Percentiles rank a stretch among this genome's conserved stretches.
Evolutionary conservation across 2,888 invertebrate genomes (phyloP).

Genomic region (Rapana venosa): DNA sequence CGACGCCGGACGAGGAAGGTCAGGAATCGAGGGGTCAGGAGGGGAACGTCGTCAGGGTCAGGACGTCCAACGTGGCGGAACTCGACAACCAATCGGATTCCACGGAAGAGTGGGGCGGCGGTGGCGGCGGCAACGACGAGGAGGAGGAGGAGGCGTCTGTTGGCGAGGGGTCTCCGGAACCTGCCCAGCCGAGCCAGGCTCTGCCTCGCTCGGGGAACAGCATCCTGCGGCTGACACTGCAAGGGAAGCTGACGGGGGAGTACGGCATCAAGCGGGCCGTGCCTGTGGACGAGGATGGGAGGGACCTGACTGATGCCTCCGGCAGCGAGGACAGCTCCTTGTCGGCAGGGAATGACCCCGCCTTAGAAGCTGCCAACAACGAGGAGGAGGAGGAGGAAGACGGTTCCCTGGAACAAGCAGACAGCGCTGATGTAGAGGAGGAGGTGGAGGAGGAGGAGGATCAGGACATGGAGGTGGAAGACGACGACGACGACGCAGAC

Average conservation of each 20-base stretch:
- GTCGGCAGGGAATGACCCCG: neutral
- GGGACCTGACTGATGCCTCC: neutral
- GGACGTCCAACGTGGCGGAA: slow-evolving; percentile 21
- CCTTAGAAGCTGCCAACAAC: neutral
- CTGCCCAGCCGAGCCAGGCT: neutral
- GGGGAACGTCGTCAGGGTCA: slow-evolving; percentile 25
- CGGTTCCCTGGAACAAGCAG: too few relatives aligned
- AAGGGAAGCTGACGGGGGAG: slow-evolving; percentile 35
- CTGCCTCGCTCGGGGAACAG: neutral
- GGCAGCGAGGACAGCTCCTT: neutral
- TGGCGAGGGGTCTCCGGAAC: neutral
- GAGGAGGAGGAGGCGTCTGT: neutral
- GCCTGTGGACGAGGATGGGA: neutral
- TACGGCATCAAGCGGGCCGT: slow-evolving; percentile 29
- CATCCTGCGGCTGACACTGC: slow-evolving; percentile 33
- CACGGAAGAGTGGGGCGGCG: slow-evolving; percentile 35
- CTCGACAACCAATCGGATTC: slow-evolving; percentile 26
- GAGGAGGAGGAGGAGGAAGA: neutral
- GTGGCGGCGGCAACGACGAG: neutral
- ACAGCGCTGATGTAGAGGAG: neutral
- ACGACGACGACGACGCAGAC: neutral
- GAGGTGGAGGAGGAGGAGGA: neutral
- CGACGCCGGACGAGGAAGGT: slow-evolving; percentile 4
- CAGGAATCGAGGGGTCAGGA: neutral
- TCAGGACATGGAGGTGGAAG: neutral